phyloP scores from a whole-genome alignment of 2,888 invertebrate species.

The Balanococcus diminutus region DNA sequence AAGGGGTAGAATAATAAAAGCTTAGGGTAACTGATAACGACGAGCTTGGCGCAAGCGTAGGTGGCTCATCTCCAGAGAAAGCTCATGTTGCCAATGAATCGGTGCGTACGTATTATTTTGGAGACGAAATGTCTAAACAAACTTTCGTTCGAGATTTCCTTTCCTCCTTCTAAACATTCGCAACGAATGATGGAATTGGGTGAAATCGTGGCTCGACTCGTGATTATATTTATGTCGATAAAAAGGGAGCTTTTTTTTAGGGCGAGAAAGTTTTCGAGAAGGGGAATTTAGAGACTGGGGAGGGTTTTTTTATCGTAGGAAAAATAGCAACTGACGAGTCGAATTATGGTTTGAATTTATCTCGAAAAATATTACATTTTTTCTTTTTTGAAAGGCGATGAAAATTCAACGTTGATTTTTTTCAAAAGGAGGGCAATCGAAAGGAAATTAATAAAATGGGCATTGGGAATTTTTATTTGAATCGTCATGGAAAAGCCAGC shows the following conservation, averaged over 20 bases:
- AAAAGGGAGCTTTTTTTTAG: not conserved
- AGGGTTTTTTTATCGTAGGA: not conserved
- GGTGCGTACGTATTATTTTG: not conserved
- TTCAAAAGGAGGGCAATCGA: too few relatives aligned
- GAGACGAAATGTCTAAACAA: not conserved
- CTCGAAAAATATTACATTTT: not conserved
- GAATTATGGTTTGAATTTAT: not conserved
- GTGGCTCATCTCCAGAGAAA: not conserved
- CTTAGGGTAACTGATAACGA: slow-evolving; percentile 16
- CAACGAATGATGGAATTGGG: not conserved
- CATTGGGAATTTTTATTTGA: not conserved
- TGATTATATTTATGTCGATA: not conserved
- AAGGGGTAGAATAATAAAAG: slow-evolving; percentile 16
- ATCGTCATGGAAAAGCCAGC: too few relatives aligned
- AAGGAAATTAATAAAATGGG: too few relatives aligned
- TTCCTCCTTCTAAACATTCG: not conserved
- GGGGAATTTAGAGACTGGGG: not conserved
- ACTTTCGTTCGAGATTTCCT: not conserved
- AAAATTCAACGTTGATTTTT: not conserved
- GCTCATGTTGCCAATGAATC: not conserved
- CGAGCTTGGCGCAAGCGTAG: slow-evolving; percentile 13
- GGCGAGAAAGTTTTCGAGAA: not conserved
- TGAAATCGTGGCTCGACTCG: not conserved
- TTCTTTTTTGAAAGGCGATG: not conserved
- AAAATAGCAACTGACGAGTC: too few relatives aligned